A percentile compares a stretch with the other conserved stretches of the same genome.
Conservation (phyloP, 2,113 vertebrate genomes). For the Labeo catla region DNA sequence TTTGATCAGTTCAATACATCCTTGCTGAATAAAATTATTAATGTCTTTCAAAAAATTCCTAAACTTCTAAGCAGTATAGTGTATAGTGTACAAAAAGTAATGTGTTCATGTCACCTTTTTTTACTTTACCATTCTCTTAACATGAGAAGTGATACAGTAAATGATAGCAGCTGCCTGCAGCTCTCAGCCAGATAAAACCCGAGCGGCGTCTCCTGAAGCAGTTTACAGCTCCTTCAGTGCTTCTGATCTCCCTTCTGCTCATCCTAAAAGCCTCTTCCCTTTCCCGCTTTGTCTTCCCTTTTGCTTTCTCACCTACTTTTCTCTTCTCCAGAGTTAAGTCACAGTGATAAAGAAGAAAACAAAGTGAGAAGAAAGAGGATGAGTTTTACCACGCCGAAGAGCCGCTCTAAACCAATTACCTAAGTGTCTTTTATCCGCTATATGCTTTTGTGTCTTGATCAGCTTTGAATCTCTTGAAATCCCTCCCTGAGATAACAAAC, state of each 20-base stretch:
- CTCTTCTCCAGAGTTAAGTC: conserved; percentile 52
- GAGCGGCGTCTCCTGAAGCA: background rate
- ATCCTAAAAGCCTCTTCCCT: conserved; percentile 59
- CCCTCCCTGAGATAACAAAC: conserved; percentile 86
- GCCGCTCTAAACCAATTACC: conserved; percentile 82
- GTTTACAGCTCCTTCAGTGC: background rate
- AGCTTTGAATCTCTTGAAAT: conserved; percentile 88
- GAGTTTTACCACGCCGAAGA: conserved; percentile 75
- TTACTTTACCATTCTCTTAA: background rate
- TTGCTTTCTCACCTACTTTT: conserved; percentile 56
- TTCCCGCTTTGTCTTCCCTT: conserved; percentile 39
- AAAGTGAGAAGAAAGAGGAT: conserved; percentile 73
- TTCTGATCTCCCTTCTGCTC: conserved; percentile 20
- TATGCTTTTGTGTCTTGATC: conserved; percentile 86
- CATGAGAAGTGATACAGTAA: background rate
- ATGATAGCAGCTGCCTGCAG: background rate
- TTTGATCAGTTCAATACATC: background rate
- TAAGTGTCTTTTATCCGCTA: conserved; percentile 83
- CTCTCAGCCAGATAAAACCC: background rate
- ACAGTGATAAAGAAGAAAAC: conserved; percentile 67
- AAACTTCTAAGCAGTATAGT: background rate
- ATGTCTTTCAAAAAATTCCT: background rate
- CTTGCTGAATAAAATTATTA: background rate
- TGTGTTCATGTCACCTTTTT: background rate
- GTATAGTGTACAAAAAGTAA: background rate